These are phyloP conservation scores for Scalopus aquaticus DNA, from an alignment of 2,113 vertebrate genomes.

Conservation along the genomic window DNA sequence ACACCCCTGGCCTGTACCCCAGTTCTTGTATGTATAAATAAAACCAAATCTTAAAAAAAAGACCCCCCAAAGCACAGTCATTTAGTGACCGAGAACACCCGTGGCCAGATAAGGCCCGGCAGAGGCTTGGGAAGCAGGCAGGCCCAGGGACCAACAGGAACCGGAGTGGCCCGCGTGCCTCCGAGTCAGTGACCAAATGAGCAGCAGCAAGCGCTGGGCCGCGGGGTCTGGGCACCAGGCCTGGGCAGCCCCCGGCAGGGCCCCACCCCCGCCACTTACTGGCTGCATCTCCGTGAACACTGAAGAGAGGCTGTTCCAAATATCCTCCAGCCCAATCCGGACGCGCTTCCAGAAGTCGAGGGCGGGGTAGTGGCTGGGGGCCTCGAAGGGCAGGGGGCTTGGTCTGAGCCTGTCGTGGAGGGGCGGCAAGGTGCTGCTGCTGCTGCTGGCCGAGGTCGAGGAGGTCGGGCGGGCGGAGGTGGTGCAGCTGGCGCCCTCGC, in stretches of 20 bases:
- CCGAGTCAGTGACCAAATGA: not conserved
- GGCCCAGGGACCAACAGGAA: too few species aligned
- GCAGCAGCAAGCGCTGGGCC: not conserved
- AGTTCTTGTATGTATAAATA: too few species aligned
- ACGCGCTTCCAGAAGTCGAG: conserved; percentile 75
- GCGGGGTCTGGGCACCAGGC: not conserved
- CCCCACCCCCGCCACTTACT: conserved; percentile 64
- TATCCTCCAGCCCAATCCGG: conserved; percentile 59
- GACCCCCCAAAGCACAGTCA: too few species aligned
- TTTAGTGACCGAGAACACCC: not conserved
- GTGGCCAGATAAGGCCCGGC: not conserved
- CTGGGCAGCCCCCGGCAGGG: too few species aligned
- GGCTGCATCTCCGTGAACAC: conserved; percentile 73
- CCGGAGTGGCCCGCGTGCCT: too few species aligned
- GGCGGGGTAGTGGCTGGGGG: not conserved
- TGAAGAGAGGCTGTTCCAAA: conserved; percentile 75
- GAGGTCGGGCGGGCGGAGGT: not conserved
- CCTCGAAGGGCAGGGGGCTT: not conserved
- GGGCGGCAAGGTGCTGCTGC: not conserved
- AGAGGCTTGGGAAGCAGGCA: not conserved
- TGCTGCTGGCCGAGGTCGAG: not conserved
- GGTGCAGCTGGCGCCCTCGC: not conserved
- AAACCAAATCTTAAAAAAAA: too few species aligned
- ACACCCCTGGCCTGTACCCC: too few species aligned
- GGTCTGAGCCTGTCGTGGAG: not conserved